Conservation (phyloP, 64 coral and sea anemone species). For the Montipora sp. region DNA sequence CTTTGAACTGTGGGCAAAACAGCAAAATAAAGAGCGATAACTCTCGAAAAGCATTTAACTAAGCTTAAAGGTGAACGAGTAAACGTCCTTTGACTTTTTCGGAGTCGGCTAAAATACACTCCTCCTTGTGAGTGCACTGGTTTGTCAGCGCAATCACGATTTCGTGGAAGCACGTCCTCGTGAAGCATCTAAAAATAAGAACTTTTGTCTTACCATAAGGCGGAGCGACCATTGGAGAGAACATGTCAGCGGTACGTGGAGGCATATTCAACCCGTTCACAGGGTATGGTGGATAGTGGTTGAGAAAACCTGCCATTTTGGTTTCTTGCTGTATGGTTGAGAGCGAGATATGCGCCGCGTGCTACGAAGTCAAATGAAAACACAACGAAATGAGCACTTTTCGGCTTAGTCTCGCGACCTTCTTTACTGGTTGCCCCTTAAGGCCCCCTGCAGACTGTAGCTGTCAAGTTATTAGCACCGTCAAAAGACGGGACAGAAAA, state of each 20-base stretch:
- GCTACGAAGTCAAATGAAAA: constrained; percentile 68
- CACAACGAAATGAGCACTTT: constrained; percentile 53
- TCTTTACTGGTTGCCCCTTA: constrained; percentile 67
- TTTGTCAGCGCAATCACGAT: background rate
- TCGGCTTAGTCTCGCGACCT: constrained; percentile 60
- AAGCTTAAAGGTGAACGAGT: background rate
- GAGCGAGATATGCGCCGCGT: constrained; percentile 38
- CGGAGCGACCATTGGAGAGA: constrained; percentile 86
- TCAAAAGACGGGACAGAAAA: constrained; percentile 77
- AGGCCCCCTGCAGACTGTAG: constrained; percentile 76
- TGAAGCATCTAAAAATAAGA: constrained; percentile 31
- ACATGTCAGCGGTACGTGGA: constrained; percentile 86
- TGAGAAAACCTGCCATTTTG: constrained; percentile 93
- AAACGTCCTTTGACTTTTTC: background rate
- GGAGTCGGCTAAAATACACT: background rate
- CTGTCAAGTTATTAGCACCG: constrained; percentile 82
- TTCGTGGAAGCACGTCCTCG: background rate
- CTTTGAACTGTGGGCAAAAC: background rate
- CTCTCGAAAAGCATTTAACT: background rate
- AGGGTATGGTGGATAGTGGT: constrained; percentile 87
- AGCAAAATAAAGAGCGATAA: constrained; percentile 5
- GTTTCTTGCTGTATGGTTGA: constrained; percentile 35
- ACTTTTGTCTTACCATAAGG: constrained; percentile 72
- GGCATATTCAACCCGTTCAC: constrained; percentile 83
- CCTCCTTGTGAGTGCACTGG: background rate